Conservation (phyloP, 2,113 vertebrate species). For the Propithecus coquereli region DNA sequence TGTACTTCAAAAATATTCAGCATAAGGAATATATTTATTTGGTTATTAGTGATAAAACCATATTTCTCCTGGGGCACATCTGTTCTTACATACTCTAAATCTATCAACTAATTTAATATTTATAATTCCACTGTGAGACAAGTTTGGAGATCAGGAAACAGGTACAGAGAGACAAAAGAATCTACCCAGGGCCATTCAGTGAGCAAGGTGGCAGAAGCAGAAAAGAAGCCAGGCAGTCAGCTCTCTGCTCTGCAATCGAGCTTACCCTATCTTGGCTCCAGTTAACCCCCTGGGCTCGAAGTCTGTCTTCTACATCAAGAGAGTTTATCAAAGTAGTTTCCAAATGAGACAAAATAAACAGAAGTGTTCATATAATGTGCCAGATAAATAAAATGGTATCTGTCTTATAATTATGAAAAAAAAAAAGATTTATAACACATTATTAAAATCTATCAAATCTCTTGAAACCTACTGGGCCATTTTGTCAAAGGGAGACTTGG, state of each 20-base stretch:
- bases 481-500: not conserved
- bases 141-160: not conserved
- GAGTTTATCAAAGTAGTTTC: not conserved
- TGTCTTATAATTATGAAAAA: not conserved
- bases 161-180: not conserved
- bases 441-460: not conserved
- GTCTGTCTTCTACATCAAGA: not conserved
- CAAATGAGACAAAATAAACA: not conserved
- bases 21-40: not conserved
- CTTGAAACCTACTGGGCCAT: no score
- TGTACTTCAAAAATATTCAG: not conserved
- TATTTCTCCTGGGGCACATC: not conserved
- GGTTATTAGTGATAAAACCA: not conserved
- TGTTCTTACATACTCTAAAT: not conserved
- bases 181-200: fast-evolving
- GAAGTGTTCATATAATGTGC: not conserved
- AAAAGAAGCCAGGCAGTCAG: fast-evolving
- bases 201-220: not conserved
- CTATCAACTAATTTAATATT: not conserved
- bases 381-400: not conserved
- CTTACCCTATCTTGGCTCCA: not conserved
- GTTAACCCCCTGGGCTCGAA: no score
- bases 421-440: not conserved
- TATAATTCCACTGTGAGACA: not conserved
- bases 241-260: not conserved